Conservation (phyloP, 2,797 vertebrate genomes). For the Lagodon rhomboides region DNA sequence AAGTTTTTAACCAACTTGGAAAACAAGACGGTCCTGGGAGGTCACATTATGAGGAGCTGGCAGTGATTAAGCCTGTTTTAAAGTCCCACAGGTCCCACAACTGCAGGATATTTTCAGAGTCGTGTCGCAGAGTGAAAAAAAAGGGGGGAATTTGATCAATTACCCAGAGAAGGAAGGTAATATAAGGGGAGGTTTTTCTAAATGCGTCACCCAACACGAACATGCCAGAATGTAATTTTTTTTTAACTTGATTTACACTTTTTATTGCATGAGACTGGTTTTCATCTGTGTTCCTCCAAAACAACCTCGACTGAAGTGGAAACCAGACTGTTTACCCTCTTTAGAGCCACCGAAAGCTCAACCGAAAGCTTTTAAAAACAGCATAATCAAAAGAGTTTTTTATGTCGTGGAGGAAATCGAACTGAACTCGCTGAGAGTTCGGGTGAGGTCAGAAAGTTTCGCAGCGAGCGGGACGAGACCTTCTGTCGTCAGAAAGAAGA, state of each 20-base stretch:
- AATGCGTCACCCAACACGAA: background rate
- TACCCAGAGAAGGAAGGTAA: background rate
- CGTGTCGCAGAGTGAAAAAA: constrained; percentile 1
- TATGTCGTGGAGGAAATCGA: background rate
- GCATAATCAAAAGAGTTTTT: constrained; percentile 22
- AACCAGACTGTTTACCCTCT: constrained; percentile 22
- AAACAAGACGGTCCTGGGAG: constrained; percentile 8
- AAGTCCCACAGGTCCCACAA: constrained; percentile 25
- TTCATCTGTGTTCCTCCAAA: constrained; percentile 22
- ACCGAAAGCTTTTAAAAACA: background rate
- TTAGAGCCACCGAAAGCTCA: background rate
- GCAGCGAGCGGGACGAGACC: background rate
- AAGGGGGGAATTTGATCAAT: constrained; percentile 28
- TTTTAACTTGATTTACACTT: constrained; percentile 18
- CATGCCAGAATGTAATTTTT: constrained; percentile 3
- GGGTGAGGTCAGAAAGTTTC: background rate
- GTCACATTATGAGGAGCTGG: constrained; percentile 9
- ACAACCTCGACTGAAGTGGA: constrained; percentile 4
- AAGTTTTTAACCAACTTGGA: constrained; percentile 26
- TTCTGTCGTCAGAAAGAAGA: background rate
- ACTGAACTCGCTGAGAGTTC: background rate
- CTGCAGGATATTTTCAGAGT: background rate
- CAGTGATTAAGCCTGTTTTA: constrained; percentile 1
- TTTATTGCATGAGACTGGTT: constrained; percentile 24
- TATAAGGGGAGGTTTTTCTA: constrained; percentile 15